These are phyloP conservation scores for Poeciliopsis gracilis DNA, from an alignment of 2,797 vertebrate genomes.

Conservation along the genomic window DNA sequence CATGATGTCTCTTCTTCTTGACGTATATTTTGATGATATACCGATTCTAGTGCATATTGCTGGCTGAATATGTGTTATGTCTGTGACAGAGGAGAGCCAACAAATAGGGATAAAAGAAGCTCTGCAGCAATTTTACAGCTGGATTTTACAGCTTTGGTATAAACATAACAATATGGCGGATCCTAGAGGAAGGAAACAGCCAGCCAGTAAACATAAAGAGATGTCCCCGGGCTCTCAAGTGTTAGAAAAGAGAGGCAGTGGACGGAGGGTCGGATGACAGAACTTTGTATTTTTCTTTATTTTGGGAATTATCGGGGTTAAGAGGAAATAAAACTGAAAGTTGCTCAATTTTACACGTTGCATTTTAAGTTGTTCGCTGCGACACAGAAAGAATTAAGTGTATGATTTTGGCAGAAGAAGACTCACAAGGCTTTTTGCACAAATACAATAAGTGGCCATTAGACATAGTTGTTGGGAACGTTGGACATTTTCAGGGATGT, in stretches of 20 bases:
- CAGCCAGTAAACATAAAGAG: conserved; percentile 5
- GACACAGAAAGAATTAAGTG: not conserved
- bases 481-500: not conserved
- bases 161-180: conserved; percentile 4
- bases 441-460: not conserved
- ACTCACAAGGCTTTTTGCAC: not conserved
- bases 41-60: conserved; percentile 1
- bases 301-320: not conserved
- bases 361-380: not conserved
- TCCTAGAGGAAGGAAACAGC: not conserved
- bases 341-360: not conserved
- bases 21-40: conserved; percentile 1
- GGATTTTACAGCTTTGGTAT: conserved; percentile 3
- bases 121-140: conserved; percentile 5
- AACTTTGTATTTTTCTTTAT: not conserved
- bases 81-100: not conserved
- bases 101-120: conserved; percentile 1
- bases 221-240: not conserved
- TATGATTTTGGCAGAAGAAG: not conserved
- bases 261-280: not conserved
- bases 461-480: not conserved
- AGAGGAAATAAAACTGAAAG: not conserved
- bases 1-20: conserved; percentile 19
- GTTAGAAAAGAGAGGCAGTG: not conserved
- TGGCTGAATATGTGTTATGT: conserved; percentile 9